Percentiles rank a stretch among this genome's conserved stretches.
phyloP scores from a whole-genome alignment of 2,113 vertebrate genomes.

The Neolamprologus variostigma region DNA sequence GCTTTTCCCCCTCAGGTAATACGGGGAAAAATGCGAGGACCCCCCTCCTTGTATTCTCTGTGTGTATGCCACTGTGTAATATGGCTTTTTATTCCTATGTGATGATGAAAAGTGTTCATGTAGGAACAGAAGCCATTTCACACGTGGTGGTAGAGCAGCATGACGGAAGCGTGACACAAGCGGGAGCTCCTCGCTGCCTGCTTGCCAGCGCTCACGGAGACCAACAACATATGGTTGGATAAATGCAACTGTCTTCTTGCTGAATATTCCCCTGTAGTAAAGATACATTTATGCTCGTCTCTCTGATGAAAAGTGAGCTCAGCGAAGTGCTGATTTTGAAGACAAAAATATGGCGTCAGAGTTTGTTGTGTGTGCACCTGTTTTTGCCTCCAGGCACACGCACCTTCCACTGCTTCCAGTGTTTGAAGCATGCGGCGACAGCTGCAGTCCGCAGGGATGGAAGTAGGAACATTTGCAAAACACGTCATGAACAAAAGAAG shows the following conservation, averaged over 20 bases:
- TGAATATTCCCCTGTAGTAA: constrained; percentile 23
- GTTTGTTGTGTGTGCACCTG: constrained; percentile 52
- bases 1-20: constrained; percentile 7
- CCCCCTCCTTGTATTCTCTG: neutral
- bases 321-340: constrained; percentile 26
- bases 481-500: constrained; percentile 35
- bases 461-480: constrained; percentile 39
- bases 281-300: constrained; percentile 22
- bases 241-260: constrained; percentile 31
- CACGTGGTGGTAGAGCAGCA: constrained; percentile 89
- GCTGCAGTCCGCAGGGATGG: constrained; percentile 46
- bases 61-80: constrained; percentile 90
- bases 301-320: constrained; percentile 22
- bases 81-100: constrained; percentile 99
- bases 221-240: constrained; percentile 13
- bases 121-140: constrained; percentile 99
- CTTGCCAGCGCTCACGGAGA: neutral
- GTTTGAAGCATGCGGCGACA: constrained; percentile 54
- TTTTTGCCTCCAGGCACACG: constrained; percentile 47
- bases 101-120: constrained; percentile 94
- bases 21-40: neutral
- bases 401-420: constrained; percentile 12
- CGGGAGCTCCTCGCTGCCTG: neutral
- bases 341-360: constrained; percentile 1
- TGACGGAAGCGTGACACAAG: neutral